Conservation (phyloP, 2,113 vertebrate genomes). For the Serinus canaria region DNA sequence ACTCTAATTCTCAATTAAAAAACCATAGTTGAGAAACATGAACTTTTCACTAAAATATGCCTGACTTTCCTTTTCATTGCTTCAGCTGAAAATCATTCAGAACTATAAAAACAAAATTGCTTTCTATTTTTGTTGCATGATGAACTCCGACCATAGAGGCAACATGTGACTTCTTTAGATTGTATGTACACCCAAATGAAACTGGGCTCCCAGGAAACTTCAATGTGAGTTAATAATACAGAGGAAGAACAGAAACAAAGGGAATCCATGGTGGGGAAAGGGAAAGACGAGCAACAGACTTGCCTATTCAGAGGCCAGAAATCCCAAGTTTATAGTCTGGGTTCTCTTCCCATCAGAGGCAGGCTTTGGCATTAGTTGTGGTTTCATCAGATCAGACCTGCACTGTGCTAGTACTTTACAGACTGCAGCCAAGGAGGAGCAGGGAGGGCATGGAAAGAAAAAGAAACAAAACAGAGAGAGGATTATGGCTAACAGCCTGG, state of each 20-base stretch:
- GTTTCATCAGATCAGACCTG: neutral
- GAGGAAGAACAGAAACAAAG: neutral
- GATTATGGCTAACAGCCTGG: neutral
- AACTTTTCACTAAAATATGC: neutral
- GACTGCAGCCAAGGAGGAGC: neutral
- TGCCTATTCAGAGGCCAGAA: neutral
- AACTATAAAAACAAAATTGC: neutral
- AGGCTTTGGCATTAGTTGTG: neutral
- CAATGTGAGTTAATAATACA: neutral
- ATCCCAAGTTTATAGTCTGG: neutral
- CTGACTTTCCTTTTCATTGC: neutral
- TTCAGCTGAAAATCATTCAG: neutral
- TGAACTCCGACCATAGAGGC: neutral
- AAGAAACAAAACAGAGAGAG: neutral
- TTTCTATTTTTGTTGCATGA: neutral
- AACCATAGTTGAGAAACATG: neutral
- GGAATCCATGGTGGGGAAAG: rapidly evolving
- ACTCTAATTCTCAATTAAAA: neutral
- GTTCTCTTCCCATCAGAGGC: neutral
- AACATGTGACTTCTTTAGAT: neutral
- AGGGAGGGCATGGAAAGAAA: neutral
- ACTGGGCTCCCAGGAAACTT: neutral
- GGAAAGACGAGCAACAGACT: neutral
- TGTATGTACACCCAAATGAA: neutral
- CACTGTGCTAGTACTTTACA: neutral